Evolutionary conservation across 2,888 invertebrate genomes (phyloP), one percentile per base, ranked within the genome.

Genomic region (Megastigmus dorsalis): DNA sequence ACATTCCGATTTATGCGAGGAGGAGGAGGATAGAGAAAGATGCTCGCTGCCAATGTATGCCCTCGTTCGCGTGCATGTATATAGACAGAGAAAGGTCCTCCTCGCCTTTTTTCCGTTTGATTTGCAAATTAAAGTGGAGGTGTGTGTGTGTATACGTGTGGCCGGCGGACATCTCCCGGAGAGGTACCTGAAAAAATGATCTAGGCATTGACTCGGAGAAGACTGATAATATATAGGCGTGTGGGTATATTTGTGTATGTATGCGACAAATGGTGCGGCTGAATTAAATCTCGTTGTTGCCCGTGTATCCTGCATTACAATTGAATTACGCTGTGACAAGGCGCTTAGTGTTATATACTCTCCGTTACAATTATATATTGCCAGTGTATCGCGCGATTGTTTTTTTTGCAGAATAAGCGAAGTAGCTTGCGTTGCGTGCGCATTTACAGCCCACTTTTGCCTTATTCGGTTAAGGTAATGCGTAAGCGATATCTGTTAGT

Each of bases 1-100:
- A 18, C 30, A 63, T 63, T 71, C 70, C 70, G 36, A 63, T 71
- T 71, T 71, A 71, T 63, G 70, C 63, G 28, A 23, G 41, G 33
- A 1, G 5, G 4, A 5, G n/a, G 20, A 10, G 20, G 45, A 45
- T 2, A 26, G 50, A 50, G 26, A 26, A 26, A 50, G 50, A 45
- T 5, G 18, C 2, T n/a, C n/a, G n/a, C n/a, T n/a, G n/a, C n/a
- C n/a, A n/a, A n/a, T n/a, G n/a, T n/a, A n/a, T n/a, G n/a, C n/a
- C n/a, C n/a, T n/a, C n/a, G n/a, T n/a, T n/a, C n/a, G n/a, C n/a
- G n/a, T n/a, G n/a, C n/a, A n/a, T n/a, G n/a, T n/a, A n/a, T n/a
- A 38, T 18, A 20, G 20, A 20, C 9, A 5, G 26, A 50, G 26
- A 50, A n/a, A 26, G 50, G 13, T 15, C 13, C 38, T 38, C 57